Evolutionary conservation across 1,140 invertebrate species (phyloP), one percentile per base, ranked within the genome.

Genomic region (Caenorhabditis latens): DNA sequence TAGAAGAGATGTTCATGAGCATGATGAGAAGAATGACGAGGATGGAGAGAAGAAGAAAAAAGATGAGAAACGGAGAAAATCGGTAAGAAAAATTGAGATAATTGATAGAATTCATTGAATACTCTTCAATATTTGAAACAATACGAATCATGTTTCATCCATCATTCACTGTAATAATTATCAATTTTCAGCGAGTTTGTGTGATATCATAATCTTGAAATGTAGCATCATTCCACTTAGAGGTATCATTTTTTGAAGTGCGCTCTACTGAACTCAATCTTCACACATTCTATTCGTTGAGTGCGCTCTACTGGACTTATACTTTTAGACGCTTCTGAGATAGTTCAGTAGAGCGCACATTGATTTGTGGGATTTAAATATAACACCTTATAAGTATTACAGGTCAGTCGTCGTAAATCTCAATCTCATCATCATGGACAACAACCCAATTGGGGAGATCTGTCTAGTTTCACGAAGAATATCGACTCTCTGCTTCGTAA

Each of bases 271-370:
- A 79, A 79, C 71, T 24, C 32, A 32, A 32, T 32, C 32, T 32
- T 32, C 32, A 2, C 14, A 13, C 8, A 5, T n/a, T 14, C 13
- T 16, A 11, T 79, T 50, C 43, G 53, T 46, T 14, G 53, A 79
- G 46, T 53, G 71, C 46, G 71, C 71, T 79, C 71, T 79, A 50
- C 71, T 79, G 71, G 53, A 79, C 71, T 79, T 21, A 50, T 71
- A 19, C 6, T 19, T 19, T 32, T 32, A 32, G 32, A 16, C 50
- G 50, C 24, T 71, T 6, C 11, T 24, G 71, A 40, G 43, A 14
- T 43, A 79, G 71, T 79, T 79, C 71, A 50, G 71, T 79, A 79
- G 71, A 79, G 71, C 71, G 71, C 46, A 79, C 71, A 46, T 71
- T 21, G 8, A 2, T 42, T n/a, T 50, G 7, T 79, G 3, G 14